phyloP scores from a whole-genome alignment of 2,797 vertebrate species.

The Crenuchus spilurus region DNA sequence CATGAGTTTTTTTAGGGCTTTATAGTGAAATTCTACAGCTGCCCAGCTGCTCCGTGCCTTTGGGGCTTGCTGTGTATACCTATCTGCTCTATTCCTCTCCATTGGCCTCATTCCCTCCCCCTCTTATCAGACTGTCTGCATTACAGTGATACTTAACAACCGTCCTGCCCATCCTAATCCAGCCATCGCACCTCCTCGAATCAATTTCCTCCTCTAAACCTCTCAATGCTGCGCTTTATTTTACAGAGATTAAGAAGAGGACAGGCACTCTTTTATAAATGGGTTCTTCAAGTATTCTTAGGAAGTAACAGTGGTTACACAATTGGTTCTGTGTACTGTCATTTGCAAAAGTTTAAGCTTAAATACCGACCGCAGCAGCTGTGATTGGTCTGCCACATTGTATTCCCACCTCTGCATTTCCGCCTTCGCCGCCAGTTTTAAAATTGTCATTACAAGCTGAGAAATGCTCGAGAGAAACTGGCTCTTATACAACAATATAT shows the following conservation, averaged over 20 bases:
- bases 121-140: constrained; percentile 39
- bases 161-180: constrained; percentile 35
- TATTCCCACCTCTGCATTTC: too few species aligned
- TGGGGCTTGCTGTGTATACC: neutral
- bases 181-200: constrained; percentile 23
- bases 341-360: too few species aligned
- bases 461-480: too few species aligned
- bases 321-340: too few species aligned
- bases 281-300: too few species aligned
- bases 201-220: constrained; percentile 37
- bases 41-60: neutral
- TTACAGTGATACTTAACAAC: constrained; percentile 19
- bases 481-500: too few species aligned
- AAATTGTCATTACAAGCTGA: too few species aligned
- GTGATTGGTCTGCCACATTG: too few species aligned
- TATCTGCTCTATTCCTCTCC: neutral
- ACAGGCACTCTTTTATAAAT: neutral
- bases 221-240: constrained; percentile 32
- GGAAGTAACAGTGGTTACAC: too few species aligned
- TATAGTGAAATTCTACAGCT: constrained; percentile 26
- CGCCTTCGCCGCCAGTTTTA: too few species aligned
- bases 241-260: neutral
- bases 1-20: constrained; percentile 22
- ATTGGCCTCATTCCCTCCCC: neutral
- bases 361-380: too few species aligned